Percentiles rank a stretch among this genome's conserved stretches.
Conservation (phyloP, 2,888 invertebrate species). For the Pollenia griseotomentosa region DNA sequence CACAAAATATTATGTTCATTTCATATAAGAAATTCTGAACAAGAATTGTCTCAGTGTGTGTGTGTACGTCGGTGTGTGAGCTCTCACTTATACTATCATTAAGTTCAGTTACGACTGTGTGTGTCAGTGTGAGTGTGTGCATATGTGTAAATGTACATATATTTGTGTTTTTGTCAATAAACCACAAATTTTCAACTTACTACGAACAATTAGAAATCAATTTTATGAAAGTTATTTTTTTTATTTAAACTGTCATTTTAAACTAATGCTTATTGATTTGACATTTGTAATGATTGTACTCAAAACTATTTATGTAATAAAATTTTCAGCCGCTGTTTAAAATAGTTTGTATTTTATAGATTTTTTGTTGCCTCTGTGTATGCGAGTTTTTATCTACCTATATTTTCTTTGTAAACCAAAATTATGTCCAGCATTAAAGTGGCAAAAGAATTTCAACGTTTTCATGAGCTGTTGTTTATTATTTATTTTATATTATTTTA, state of each 20-base stretch:
- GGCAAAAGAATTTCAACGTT: slow-evolving; percentile 7
- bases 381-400: not conserved
- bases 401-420: slow-evolving; percentile 62
- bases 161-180: slow-evolving; percentile 56
- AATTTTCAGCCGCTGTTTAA: slow-evolving; percentile 44
- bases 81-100: not conserved
- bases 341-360: not conserved
- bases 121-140: no score
- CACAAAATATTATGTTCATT: slow-evolving; percentile 49
- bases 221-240: slow-evolving; percentile 38
- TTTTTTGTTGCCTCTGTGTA: not conserved
- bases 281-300: not conserved
- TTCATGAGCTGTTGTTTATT: slow-evolving; percentile 3
- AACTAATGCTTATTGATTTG: not conserved
- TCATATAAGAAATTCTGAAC: slow-evolving; percentile 34
- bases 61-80: not conserved
- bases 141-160: no score
- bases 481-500: slow-evolving; percentile 38
- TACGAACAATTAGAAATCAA: slow-evolving; percentile 68
- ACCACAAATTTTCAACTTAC: slow-evolving; percentile 64
- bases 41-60: slow-evolving; percentile 6
- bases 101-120: not conserved
- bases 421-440: slow-evolving; percentile 49
- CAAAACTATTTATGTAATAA: slow-evolving; percentile 42
- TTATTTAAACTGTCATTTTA: not conserved